Percentiles rank a stretch among this genome's conserved stretches.
phyloP scores from a whole-genome alignment of 2,888 invertebrate species.

The Vesta saturnalis region DNA sequence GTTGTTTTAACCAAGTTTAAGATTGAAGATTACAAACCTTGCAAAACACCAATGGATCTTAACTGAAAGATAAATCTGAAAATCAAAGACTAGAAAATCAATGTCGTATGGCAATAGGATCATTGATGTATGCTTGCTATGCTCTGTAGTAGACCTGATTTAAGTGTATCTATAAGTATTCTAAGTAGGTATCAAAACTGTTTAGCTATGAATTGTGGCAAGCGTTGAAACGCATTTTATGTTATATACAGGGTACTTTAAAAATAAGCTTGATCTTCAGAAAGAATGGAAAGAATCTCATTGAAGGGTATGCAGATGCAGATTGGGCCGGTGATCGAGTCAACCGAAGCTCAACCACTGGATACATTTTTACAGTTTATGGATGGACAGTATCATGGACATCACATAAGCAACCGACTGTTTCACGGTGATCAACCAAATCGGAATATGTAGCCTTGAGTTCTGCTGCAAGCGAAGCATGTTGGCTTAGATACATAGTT shows the following conservation, averaged over 20 bases:
- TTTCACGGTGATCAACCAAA: neutral
- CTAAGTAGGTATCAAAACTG: neutral
- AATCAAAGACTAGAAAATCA: neutral
- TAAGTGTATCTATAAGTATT: neutral
- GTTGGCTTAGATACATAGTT: neutral
- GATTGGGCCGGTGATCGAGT: neutral
- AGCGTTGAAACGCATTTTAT: neutral
- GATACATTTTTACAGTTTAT: neutral
- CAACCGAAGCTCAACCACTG: neutral
- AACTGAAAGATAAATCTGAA: too few species aligned
- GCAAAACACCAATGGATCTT: neutral
- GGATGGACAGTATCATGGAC: neutral
- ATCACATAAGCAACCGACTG: neutral
- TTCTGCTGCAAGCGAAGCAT: neutral
- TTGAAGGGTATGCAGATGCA: neutral
- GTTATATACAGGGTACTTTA: neutral
- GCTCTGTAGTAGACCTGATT: neutral
- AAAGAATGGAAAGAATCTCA: neutral
- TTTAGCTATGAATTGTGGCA: neutral
- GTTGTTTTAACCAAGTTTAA: too few species aligned
- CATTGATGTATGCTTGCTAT: neutral
- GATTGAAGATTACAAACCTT: neutral
- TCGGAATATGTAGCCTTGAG: neutral
- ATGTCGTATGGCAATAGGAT: too few species aligned
- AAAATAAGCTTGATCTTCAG: neutral